Base-by-base conservation (phyloP, 1,140 invertebrate genomes). In the Drosophila littoralis region DNA sequence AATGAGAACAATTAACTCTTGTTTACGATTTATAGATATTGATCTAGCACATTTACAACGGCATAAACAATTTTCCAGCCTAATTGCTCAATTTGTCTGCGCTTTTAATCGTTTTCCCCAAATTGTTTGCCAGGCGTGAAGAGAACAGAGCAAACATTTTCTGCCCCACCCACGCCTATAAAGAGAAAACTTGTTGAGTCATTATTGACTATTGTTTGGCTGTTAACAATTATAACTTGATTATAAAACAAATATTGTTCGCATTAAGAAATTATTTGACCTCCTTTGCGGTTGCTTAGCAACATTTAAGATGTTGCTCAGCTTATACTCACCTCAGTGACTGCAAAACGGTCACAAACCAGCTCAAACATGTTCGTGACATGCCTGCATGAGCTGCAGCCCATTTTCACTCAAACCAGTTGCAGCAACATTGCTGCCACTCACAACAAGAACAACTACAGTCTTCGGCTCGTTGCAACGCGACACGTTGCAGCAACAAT, bases 401-500 rank as follows among this genome's bases (percentile, higher is more conserved):
- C 9, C 6, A 38, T 40, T 71, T 50, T 0, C 17, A 50, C 71
- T 78, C 76, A 69, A 70, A 59, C 43, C 6, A 7, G 32, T 38
- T n/a, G 54, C 33, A 1, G 45, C 61, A 66, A 51, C 65, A 57
- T 45, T 36, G 45, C 15, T 61, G 65, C 22, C 36, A 12, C 13
- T 10, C 15, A 12, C 33, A 36, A 12, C 45, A 57, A 28, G 33
- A 58, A 13, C 12, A 61, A 13, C 12, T 6, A 12, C 2, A 12
- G 8, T 8, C 40, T 52, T 52, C 50, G 50, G 50, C 50, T 35
- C 17, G 17, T 1, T 46, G 51, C 63, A 13, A 17, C 22, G 36
- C 45, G 8, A 4, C 36, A 67, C 15, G 65, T 36, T 59, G 55
- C 55, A 8, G 65, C 71, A 75, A 63, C 71, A 63, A 38, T 70